Percentiles rank a stretch among this genome's conserved stretches.
phyloP scores from a whole-genome alignment of 2,888 invertebrate genomes.

The Temnothorax rugatulus region DNA sequence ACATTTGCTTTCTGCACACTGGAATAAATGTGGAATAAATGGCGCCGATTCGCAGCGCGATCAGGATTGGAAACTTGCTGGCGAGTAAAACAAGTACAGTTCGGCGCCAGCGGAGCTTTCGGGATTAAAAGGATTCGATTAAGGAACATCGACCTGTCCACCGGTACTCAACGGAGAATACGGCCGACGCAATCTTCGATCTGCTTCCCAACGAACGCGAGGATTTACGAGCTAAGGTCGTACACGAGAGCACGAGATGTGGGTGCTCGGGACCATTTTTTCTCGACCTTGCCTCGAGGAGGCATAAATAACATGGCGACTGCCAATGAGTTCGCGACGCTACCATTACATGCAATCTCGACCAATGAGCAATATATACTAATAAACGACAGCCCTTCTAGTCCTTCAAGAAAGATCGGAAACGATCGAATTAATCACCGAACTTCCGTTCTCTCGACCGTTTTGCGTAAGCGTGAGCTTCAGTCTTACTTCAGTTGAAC shows the following conservation, averaged over 20 bases:
- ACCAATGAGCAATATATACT: not conserved
- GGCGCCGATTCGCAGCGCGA: not conserved
- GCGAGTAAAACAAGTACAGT: not conserved
- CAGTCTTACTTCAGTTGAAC: not conserved
- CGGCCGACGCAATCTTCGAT: conserved; percentile 71
- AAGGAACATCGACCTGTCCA: conserved; percentile 30
- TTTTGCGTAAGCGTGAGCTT: not conserved
- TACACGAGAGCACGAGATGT: conserved; percentile 60
- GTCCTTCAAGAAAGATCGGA: not conserved
- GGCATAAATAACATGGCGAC: conserved; percentile 69
- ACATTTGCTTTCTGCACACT: not conserved
- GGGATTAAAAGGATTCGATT: conserved; percentile 36
- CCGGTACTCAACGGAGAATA: conserved; percentile 58
- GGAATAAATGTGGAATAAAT: not conserved
- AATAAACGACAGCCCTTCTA: not conserved
- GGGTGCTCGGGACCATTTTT: conserved; percentile 54
- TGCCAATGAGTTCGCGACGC: conserved; percentile 77
- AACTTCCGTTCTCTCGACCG: not conserved
- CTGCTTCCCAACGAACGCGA: conserved; percentile 66
- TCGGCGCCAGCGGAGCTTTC: not conserved
- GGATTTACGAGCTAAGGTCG: conserved; percentile 72
- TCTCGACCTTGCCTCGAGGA: conserved; percentile 64
- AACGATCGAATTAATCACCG: conserved; percentile 6
- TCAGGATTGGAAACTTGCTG: not conserved
- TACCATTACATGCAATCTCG: conserved; percentile 59